Base-by-base conservation (phyloP, 1,140 invertebrate genomes). In the Dysdera silvatica region DNA sequence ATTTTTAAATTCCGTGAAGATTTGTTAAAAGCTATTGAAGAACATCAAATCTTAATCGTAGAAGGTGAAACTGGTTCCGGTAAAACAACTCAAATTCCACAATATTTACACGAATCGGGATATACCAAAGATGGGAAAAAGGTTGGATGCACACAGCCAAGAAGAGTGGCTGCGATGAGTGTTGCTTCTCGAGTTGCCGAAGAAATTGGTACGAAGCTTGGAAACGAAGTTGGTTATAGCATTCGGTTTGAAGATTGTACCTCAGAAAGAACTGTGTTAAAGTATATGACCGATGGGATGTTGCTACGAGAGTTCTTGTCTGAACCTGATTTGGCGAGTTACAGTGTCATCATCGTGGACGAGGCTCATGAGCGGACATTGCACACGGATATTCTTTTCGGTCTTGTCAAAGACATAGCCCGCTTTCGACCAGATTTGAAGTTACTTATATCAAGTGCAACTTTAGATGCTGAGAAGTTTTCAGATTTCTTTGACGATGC, bases 231-330 rank as follows among this genome's bases (percentile, higher is more conserved):
- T 55, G 86, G 86, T 8, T 89, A 88, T 74, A 84, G 82, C 67
- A 88, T 88, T 67, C 74, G 87, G 65, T 89, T 89, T 80, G 87
- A 88, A 75, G 86, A 89, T 73, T 87, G 85, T 71, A 87, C 87
- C 4, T 85, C 84, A 23, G 84, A 87, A 70, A 75, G 83, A 54
- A 84, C 84, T 23, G 71, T 84, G 5, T 85, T 99, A n/a, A 99
- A 99, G 78, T 99, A 99, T 71, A 98, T 99, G 95, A 99, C 97
- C 41, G 97, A 99, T 79, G 97, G 97, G 73, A 99, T 97, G 72
- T 75, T 99, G 45, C 86, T 99, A 49, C 80, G 96, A 73, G 97
- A 99, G 79, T 99, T 98, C 77, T 80, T 99, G 2, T 89, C 90
- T 59, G 96, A 99, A 77, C 95, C 95, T 1, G 95, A 98, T 80